A percentile compares a stretch with the other conserved stretches of the same genome.
Evolutionary conservation across 2,113 vertebrate genomes (phyloP).

Genomic region (Amphiprion percula): DNA sequence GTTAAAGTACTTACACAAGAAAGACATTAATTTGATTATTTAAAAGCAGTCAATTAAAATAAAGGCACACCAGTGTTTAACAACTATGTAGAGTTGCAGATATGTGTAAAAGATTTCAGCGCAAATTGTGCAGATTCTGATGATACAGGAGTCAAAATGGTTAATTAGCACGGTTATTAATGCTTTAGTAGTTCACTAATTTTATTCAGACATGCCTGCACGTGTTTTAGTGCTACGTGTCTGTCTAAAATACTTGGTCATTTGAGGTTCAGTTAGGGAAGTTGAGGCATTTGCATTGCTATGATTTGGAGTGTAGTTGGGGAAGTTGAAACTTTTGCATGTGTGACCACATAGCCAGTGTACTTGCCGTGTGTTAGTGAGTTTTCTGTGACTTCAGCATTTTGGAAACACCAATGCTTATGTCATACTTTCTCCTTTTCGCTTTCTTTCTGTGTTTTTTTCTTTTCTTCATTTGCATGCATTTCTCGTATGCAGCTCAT

Average conservation of each 20-base stretch:
- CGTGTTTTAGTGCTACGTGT: not conserved
- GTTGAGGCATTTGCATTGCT: conserved; percentile 17
- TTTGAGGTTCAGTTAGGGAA: conserved; percentile 1
- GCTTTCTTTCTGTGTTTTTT: not conserved
- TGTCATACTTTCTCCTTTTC: conserved; percentile 19
- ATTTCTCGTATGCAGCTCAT: not conserved
- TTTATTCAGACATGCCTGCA: too few relatives aligned
- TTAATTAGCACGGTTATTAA: too few relatives aligned
- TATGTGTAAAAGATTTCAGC: too few relatives aligned
- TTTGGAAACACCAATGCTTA: conserved; percentile 46
- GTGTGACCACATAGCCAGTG: not conserved
- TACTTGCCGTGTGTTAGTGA: not conserved
- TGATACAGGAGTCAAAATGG: too few relatives aligned
- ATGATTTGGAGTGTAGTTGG: not conserved
- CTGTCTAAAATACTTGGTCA: not conserved
- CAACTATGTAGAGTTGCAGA: too few relatives aligned
- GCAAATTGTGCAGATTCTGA: too few relatives aligned
- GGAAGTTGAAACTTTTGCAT: conserved; percentile 46
- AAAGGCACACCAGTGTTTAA: too few relatives aligned
- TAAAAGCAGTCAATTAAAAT: too few relatives aligned
- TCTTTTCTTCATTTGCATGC: not conserved
- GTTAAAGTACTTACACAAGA: too few relatives aligned
- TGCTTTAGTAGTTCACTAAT: too few relatives aligned
- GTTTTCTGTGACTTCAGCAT: conserved; percentile 44
- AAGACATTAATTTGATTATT: too few relatives aligned